A percentile compares a stretch with the other conserved stretches of the same genome.
These are phyloP conservation scores for Thaumetopoea pityocampa DNA, from an alignment of 1,140 invertebrate genomes.

Conservation along the genomic window DNA sequence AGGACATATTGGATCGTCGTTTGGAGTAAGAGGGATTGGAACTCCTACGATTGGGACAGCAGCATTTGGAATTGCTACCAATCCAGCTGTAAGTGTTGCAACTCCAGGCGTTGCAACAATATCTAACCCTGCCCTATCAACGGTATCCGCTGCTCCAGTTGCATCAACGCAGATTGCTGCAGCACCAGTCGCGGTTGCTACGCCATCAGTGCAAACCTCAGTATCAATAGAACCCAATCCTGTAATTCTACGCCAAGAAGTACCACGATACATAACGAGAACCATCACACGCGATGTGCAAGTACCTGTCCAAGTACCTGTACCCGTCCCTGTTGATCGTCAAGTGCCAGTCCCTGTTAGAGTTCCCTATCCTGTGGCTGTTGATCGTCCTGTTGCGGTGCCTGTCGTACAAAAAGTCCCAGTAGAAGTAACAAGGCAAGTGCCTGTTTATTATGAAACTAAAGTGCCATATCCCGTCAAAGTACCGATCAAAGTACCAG, in stretches of 20 bases:
- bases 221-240: slow-evolving; percentile 76
- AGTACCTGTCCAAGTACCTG: slow-evolving; percentile 77
- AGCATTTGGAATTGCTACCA: slow-evolving; percentile 2
- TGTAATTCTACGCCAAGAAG: slow-evolving; percentile 77
- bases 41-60: slow-evolving; percentile 7
- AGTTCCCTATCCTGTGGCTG: slow-evolving; percentile 73
- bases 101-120: slow-evolving; percentile 24
- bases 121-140: slow-evolving; percentile 38
- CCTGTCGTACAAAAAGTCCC: slow-evolving; percentile 59
- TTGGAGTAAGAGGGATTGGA: slow-evolving; percentile 3
- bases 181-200: slow-evolving; percentile 38
- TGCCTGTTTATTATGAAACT: slow-evolving; percentile 74
- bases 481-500: slow-evolving; percentile 56
- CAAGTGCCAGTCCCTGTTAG: slow-evolving; percentile 61
- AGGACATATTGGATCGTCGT: slow-evolving; percentile 13
- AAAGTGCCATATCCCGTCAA: slow-evolving; percentile 60
- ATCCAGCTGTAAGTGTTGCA: slow-evolving; percentile 10
- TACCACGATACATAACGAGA: slow-evolving; percentile 75
- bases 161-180: slow-evolving; percentile 53
- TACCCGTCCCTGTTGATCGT: slow-evolving; percentile 72
- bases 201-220: slow-evolving; percentile 75
- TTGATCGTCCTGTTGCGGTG: slow-evolving; percentile 55
- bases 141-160: slow-evolving; percentile 46
- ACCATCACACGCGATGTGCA: slow-evolving; percentile 76
- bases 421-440: slow-evolving; percentile 76